These are phyloP conservation scores for Argentina silus DNA, from an alignment of 2,797 vertebrate species.

Conservation along the genomic window DNA sequence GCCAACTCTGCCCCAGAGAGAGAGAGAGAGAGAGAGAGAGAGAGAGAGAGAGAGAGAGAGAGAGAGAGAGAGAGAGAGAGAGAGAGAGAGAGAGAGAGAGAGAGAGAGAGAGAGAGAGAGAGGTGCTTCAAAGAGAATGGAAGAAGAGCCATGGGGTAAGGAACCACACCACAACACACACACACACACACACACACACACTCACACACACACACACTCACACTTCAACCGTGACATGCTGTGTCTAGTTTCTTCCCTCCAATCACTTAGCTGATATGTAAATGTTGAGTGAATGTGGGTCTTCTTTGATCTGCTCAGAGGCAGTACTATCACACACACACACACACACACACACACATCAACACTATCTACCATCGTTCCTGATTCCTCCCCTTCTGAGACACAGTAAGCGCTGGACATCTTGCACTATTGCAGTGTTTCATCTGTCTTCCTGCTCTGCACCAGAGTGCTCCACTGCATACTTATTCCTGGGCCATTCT, in stretches of 20 bases:
- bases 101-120: not conserved
- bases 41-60: conserved; percentile 4
- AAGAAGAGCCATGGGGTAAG: conserved; percentile 53
- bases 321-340: not conserved
- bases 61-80: conserved; percentile 6
- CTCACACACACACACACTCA: too few relatives aligned
- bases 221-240: too few relatives aligned
- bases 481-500: not conserved
- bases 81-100: not conserved
- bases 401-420: not conserved
- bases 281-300: not conserved
- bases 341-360: too few relatives aligned
- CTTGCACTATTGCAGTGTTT: too few relatives aligned
- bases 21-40: conserved; percentile 4
- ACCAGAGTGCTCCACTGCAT: not conserved
- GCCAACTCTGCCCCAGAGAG: not conserved
- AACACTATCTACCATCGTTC: too few relatives aligned
- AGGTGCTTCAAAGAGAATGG: not conserved
- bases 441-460: too few relatives aligned
- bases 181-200: too few relatives aligned
- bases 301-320: not conserved
- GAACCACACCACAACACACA: not conserved
- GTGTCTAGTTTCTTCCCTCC: not conserved
- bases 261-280: not conserved
- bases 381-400: not conserved